Base-by-base conservation (phyloP, 2,797 vertebrate species). In the Pseudomugil gertrudae region DNA sequence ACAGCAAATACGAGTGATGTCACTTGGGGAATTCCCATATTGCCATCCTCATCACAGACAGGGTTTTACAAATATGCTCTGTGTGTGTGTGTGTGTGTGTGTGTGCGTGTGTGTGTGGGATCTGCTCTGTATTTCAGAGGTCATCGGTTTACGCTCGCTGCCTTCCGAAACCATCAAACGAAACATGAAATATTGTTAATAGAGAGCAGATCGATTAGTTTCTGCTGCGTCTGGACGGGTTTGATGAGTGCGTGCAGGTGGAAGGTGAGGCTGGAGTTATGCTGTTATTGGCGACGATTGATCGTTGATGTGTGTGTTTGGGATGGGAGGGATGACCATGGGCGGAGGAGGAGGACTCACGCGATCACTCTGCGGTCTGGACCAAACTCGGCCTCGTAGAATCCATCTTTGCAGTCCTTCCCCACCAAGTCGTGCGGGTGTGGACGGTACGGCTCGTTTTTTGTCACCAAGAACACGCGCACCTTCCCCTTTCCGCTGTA, bases 371-470 rank as follows among this genome's bases (percentile, higher is more conserved):
- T 94, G 36, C 97, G 96, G 21, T 98, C 97, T 0, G 96, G 95
- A 26, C 96, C 97, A 33, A 99, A 98, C 86, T 99, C 97, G 1
- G 95, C 95, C 91, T 99, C 98, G 0, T 99, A 99, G 92, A 95
- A 98, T 9, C 97, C 97, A 62, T 99, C 97, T 83, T 93, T 96
- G 87, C 97, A 99, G 91, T 99, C 98, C 81, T 97, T 98, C 33
- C 98, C 98, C 80, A 99, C 98, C 81, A 99, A 90, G 89, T 98
- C 97, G 9, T 99, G 98, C 15, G 98, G 98, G 71, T 99, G 98
- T 0, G 98, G 97, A 69, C 95, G 95, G 91, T 96, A 97, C 0
- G 97, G 98, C 21, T 98, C 96, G 27, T 92, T 97, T 88, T 98
- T 99, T 0, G 98, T 99, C 83, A 99, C 97, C 91, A 99, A 50